These are phyloP conservation scores for Pecten maximus DNA, from an alignment of 2,888 invertebrate species.

Conservation along the genomic window DNA sequence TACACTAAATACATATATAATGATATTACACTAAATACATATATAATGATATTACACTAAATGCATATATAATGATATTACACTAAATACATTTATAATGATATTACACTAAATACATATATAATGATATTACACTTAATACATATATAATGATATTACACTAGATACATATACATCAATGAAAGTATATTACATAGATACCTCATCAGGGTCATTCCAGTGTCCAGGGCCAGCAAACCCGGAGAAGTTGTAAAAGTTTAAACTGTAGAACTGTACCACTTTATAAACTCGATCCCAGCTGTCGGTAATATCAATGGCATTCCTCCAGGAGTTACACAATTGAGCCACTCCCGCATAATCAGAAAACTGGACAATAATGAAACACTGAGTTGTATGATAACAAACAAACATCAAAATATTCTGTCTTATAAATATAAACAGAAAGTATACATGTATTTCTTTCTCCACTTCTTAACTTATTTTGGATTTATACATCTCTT, in stretches of 20 bases:
- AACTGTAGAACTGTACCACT: conserved; percentile 96
- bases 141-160: not conserved
- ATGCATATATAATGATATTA: not conserved
- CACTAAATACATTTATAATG: not conserved
- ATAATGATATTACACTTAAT: too few relatives aligned
- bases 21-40: not conserved
- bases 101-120: not conserved
- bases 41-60: not conserved
- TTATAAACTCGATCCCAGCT: conserved; percentile 95
- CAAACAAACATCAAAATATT: not conserved
- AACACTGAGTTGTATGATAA: not conserved
- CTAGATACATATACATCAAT: not conserved
- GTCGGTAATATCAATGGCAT: conserved; percentile 96
- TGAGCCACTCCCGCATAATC: conserved; percentile 93
- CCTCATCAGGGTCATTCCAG: conserved; percentile 99
- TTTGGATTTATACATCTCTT: too few relatives aligned
- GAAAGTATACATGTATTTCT: too few relatives aligned
- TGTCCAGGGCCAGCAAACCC: conserved; percentile 96
- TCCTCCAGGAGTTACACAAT: conserved; percentile 96
- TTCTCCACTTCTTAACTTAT: too few relatives aligned
- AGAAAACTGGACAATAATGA: conserved; percentile 78
- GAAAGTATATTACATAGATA: conserved; percentile 80
- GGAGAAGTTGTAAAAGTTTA: conserved; percentile 93
- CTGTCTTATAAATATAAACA: too few relatives aligned
- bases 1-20: not conserved